phyloP scores from a whole-genome alignment of 2,797 vertebrate genomes.

The Crypturellus tataupa region DNA sequence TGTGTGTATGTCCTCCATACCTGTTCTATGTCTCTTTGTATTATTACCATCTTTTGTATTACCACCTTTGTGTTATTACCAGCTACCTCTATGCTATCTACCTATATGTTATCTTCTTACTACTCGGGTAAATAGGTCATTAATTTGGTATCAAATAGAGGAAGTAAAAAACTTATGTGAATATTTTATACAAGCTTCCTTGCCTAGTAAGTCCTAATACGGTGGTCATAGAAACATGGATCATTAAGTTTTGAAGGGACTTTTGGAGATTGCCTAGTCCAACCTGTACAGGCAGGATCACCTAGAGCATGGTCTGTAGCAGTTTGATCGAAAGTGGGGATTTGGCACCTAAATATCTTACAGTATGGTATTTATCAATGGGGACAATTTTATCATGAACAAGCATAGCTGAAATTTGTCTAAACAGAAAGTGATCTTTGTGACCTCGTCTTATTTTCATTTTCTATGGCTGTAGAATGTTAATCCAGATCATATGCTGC shows the following conservation, averaged over 20 bases:
- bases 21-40: not conserved
- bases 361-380: not conserved
- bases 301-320: not conserved
- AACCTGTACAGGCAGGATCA: too few relatives aligned
- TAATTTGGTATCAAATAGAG: conserved; percentile 28
- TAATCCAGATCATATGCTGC: not conserved
- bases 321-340: not conserved
- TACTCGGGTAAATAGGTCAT: conserved; percentile 6
- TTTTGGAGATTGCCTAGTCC: too few relatives aligned
- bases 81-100: too few relatives aligned
- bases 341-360: conserved; percentile 38
- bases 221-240: not conserved
- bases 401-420: not conserved
- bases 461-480: not conserved
- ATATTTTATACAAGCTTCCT: not conserved
- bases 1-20: not conserved
- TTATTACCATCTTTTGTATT: not conserved
- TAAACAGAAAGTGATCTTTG: not conserved
- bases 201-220: not conserved
- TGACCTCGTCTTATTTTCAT: not conserved
- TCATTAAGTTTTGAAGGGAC: too few relatives aligned
- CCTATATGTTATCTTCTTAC: conserved; percentile 13
- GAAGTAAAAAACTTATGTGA: not conserved
- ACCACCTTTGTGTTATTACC: not conserved
- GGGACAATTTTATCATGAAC: not conserved